Evolutionary conservation across 2,888 invertebrate genomes (phyloP).

Genomic region (Cryptocheilus praepositus): DNA sequence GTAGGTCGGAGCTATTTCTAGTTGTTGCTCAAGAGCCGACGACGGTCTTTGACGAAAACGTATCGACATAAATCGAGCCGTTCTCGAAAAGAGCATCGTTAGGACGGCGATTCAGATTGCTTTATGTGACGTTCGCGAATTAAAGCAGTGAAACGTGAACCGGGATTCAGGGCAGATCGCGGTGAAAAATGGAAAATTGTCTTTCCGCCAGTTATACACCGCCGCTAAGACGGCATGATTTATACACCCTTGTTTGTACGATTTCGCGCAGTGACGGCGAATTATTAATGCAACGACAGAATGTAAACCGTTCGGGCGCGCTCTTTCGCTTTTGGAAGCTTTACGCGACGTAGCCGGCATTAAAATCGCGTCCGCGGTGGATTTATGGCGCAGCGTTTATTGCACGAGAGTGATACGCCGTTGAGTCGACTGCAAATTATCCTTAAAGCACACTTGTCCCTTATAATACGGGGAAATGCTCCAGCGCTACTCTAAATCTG

Average conservation of each 20-base stretch:
- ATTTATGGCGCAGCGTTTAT: conserved; percentile 33
- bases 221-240: too few species aligned
- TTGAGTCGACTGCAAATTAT: too few species aligned
- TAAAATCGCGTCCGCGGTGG: conserved; percentile 36
- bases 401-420: not conserved
- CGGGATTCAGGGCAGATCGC: conserved; percentile 22
- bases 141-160: conserved; percentile 13
- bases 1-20: too few species aligned
- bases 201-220: conserved; percentile 24
- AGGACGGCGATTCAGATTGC: conserved; percentile 19
- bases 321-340: not conserved
- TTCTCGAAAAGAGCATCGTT: conserved; percentile 16
- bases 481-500: too few species aligned
- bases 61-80: conserved; percentile 19
- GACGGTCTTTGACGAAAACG: conserved; percentile 7
- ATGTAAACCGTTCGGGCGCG: conserved; percentile 23
- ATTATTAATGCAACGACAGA: conserved; percentile 45
- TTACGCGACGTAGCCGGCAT: conserved; percentile 2
- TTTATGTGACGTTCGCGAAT: conserved; percentile 6
- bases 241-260: conserved; percentile 36
- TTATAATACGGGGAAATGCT: too few species aligned
- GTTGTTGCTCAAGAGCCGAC: not conserved
- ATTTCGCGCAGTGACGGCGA: conserved; percentile 47
- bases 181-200: conserved; percentile 49
- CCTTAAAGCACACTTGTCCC: too few species aligned